Conservation (phyloP, 1,140 invertebrate species). For the Drosophila truncata region DNA sequence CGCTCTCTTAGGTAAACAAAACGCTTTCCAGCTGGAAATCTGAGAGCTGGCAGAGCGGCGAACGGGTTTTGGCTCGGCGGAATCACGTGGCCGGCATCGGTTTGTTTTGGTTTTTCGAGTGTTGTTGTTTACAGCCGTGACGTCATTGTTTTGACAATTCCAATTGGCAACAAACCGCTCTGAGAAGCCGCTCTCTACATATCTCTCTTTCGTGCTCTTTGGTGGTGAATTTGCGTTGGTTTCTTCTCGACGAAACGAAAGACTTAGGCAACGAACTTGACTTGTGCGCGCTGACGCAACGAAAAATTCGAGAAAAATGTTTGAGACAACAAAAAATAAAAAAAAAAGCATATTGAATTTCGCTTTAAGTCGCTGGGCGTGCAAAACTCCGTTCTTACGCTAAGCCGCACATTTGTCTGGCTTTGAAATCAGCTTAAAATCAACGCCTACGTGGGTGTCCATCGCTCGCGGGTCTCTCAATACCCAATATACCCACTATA, state of each 20-base stretch:
- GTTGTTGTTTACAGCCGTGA: conserved; percentile 76
- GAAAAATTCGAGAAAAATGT: conserved; percentile 20
- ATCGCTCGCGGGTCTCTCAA: conserved; percentile 13
- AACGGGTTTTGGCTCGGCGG: conserved; percentile 59
- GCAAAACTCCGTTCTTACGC: conserved; percentile 71
- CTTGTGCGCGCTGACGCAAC: conserved; percentile 47
- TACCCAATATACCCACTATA: conserved; percentile 35
- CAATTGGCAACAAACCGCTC: conserved; percentile 53
- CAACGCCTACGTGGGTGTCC: conserved; percentile 81
- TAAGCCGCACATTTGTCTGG: conserved; percentile 80
- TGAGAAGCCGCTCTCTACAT: not conserved
- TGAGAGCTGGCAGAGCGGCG: not conserved
- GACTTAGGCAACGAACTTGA: conserved; percentile 78
- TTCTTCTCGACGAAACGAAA: conserved; percentile 46
- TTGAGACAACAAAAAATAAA: conserved; percentile 4
- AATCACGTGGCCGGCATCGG: conserved; percentile 78
- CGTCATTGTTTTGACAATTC: conserved; percentile 77
- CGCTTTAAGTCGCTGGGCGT: conserved; percentile 50
- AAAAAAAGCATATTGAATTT: conserved; percentile 72
- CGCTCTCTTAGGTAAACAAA: conserved; percentile 68
- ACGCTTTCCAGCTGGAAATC: conserved; percentile 58
- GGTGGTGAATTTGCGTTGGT: conserved; percentile 15
- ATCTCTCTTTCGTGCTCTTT: conserved; percentile 8
- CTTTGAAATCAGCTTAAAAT: conserved; percentile 84
- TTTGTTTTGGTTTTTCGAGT: conserved; percentile 78